Evolutionary conservation across 2,113 vertebrate species (phyloP).

Genomic region (Neolamprologus hecqui): DNA sequence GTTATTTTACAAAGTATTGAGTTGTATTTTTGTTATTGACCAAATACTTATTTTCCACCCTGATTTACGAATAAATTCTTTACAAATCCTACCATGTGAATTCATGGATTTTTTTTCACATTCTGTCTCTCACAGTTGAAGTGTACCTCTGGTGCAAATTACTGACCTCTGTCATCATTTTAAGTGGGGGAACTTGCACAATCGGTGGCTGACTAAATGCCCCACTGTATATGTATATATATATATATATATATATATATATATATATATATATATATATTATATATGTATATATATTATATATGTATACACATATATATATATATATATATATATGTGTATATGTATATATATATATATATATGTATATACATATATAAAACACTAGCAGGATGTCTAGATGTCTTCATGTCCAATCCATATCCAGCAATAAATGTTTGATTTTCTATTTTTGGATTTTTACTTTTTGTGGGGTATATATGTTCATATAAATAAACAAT

Average conservation of each 20-base stretch:
- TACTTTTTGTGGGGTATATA: background rate
- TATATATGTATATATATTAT: rapidly evolving
- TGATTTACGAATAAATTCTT: too few relatives aligned
- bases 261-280: rapidly evolving
- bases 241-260: rapidly evolving
- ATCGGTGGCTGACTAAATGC: too few relatives aligned
- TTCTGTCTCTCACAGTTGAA: too few relatives aligned
- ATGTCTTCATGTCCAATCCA: background rate
- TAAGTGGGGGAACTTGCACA: too few relatives aligned
- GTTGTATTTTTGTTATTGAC: too few relatives aligned
- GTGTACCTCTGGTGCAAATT: too few relatives aligned
- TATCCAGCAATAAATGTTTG: background rate
- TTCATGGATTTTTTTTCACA: too few relatives aligned
- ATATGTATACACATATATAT: rapidly evolving
- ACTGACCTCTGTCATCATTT: too few relatives aligned
- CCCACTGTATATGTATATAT: too few relatives aligned
- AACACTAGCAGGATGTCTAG: background rate
- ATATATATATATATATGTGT: rapidly evolving
- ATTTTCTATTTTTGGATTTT: background rate
- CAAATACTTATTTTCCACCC: too few relatives aligned
- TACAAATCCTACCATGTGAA: too few relatives aligned
- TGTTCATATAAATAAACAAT: background rate
- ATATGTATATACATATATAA: rapidly evolving
- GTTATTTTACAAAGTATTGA: too few relatives aligned
- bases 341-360: rapidly evolving